A percentile compares a stretch with the other conserved stretches of the same genome.
These are phyloP conservation scores for Heterodera carotae DNA, from an alignment of 1,140 invertebrate species.

Conservation along the genomic window DNA sequence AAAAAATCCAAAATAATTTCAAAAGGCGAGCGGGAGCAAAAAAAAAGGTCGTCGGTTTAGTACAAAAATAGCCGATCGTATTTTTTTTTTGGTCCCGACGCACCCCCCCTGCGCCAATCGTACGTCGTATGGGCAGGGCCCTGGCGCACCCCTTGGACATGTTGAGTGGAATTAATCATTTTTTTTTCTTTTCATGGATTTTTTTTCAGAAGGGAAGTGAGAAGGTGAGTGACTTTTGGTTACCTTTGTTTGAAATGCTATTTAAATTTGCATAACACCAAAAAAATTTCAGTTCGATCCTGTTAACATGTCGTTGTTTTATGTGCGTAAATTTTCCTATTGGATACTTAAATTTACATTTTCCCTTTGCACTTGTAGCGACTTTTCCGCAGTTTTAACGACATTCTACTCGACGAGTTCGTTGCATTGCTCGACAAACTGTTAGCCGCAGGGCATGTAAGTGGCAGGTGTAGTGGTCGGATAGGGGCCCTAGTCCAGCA, in stretches of 20 bases:
- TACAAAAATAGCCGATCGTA: no score
- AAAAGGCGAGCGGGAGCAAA: no score
- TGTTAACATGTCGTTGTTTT: constrained; percentile 13
- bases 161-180: background rate
- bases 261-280: background rate
- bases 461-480: no score
- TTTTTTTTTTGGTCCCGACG: no score
- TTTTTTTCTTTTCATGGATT: constrained; percentile 15
- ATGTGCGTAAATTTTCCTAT: background rate
- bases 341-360: constrained; percentile 45
- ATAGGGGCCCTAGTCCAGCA: no score
- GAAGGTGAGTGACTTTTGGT: constrained; percentile 75
- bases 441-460: constrained; percentile 71
- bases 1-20: no score
- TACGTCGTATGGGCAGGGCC: no score
- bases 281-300: constrained; percentile 7
- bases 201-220: constrained; percentile 75
- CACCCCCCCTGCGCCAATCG: no score
- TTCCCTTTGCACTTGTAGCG: constrained; percentile 70
- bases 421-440: constrained; percentile 73
- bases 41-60: no score
- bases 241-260: constrained; percentile 72
- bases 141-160: no score
- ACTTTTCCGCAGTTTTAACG: constrained; percentile 79
- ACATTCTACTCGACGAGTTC: constrained; percentile 72